These are phyloP conservation scores for Drosophila heteroneura DNA, from an alignment of 2,888 invertebrate genomes.

Conservation along the genomic window DNA sequence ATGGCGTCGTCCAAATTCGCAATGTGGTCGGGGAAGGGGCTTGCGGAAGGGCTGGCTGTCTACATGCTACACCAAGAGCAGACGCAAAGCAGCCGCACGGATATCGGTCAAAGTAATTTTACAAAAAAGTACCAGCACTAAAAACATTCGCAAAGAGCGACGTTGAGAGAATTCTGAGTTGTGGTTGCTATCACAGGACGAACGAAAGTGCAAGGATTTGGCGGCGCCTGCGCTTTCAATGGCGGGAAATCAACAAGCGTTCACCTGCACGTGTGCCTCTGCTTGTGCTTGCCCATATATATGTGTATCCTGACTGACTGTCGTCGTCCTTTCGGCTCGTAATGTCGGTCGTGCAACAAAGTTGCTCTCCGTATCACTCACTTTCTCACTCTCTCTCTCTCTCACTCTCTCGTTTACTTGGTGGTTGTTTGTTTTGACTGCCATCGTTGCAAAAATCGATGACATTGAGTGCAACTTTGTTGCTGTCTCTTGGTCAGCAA, in stretches of 20 bases:
- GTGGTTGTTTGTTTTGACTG: conserved; percentile 70
- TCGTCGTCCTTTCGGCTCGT: conserved; percentile 62
- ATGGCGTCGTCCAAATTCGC: conserved; percentile 65
- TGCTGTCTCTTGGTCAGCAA: conserved; percentile 61
- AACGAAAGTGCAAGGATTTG: conserved; percentile 83
- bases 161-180: conserved; percentile 31
- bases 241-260: conserved; percentile 70
- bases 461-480: conserved; percentile 84
- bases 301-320: conserved; percentile 3
- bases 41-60: conserved; percentile 7
- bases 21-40: conserved; percentile 18
- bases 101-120: conserved; percentile 86
- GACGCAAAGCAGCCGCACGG: conserved; percentile 18
- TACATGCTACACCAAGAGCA: conserved; percentile 20
- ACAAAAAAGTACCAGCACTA: conserved; percentile 75
- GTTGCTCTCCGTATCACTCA: conserved; percentile 68
- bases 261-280: conserved; percentile 30
- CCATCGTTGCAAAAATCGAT: conserved; percentile 75
- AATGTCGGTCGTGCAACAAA: conserved; percentile 82
- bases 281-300: conserved; percentile 5
- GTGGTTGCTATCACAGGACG: conserved; percentile 28
- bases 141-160: conserved; percentile 52
- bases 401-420: conserved; percentile 45
- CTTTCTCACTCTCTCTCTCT: conserved; percentile 21
- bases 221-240: conserved; percentile 75